Evolutionary conservation across 2,797 vertebrate genomes (phyloP).

Genomic region (Rhinatrema bivittatum): DNA sequence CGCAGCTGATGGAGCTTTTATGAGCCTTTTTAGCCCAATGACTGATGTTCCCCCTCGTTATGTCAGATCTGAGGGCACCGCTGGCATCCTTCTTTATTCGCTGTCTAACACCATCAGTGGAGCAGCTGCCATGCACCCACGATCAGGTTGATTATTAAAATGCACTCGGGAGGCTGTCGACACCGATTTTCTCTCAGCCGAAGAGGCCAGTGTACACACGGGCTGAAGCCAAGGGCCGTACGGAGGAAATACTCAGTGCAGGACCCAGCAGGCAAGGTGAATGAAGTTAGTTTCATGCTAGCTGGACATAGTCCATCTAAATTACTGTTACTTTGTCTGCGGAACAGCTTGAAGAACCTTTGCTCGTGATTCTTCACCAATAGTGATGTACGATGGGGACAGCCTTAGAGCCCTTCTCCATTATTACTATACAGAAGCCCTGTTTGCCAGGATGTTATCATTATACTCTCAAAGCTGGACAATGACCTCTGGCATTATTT

Average conservation of each 20-base stretch:
- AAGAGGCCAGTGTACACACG: constrained; percentile 45
- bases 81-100: constrained; percentile 62
- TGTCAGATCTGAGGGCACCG: constrained; percentile 61
- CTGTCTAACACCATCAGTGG: constrained; percentile 61
- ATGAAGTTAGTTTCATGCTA: not conserved
- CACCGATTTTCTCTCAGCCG: constrained; percentile 53
- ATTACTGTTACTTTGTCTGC: constrained; percentile 6
- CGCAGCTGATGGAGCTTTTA: constrained; percentile 60
- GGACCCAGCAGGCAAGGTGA: constrained; percentile 35
- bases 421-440: no score
- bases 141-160: constrained; percentile 64
- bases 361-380: no score
- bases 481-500: no score
- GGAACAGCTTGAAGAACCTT: no score
- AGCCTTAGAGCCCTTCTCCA: no score
- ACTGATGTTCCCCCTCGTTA: constrained; percentile 63
- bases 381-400: not conserved
- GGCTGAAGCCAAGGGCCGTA: constrained; percentile 34
- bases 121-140: constrained; percentile 57
- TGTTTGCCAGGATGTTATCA: no score
- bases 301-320: constrained; percentile 10
- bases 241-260: constrained; percentile 38
- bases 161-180: constrained; percentile 52
- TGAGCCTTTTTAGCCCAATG: constrained; percentile 65
- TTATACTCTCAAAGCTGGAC: no score